phyloP scores from a whole-genome alignment of 2,797 vertebrate species.

The Apogon talboti region DNA sequence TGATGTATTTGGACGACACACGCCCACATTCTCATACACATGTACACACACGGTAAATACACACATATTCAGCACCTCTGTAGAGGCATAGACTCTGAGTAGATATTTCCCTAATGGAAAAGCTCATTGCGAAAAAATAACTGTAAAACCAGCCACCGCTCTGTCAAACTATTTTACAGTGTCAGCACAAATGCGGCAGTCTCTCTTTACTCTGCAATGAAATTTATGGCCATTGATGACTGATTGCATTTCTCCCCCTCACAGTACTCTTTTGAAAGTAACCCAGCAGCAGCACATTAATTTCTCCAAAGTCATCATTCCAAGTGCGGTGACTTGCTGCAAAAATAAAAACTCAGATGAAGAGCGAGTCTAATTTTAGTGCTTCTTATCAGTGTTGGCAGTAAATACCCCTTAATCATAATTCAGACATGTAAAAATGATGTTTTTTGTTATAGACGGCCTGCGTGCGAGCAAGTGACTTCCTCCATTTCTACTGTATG shows the following conservation, averaged over 20 bases:
- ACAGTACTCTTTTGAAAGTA: conserved; percentile 77
- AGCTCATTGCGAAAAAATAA: conserved; percentile 76
- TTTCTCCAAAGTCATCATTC: conserved; percentile 78
- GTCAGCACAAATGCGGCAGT: conserved; percentile 77
- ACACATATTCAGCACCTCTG: conserved; percentile 29
- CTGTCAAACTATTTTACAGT: conserved; percentile 77
- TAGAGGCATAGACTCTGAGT: conserved; percentile 33
- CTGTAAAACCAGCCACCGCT: conserved; percentile 72
- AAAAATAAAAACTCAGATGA: conserved; percentile 72
- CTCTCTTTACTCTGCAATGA: conserved; percentile 69
- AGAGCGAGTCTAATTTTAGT: conserved; percentile 65
- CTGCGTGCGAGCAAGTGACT: neutral
- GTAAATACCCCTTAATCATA: conserved; percentile 46
- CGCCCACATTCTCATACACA: conserved; percentile 8
- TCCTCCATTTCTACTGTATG: conserved; percentile 5
- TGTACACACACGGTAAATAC: conserved; percentile 15
- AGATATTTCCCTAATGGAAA: conserved; percentile 79
- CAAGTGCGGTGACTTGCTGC: conserved; percentile 69
- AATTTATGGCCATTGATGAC: conserved; percentile 80
- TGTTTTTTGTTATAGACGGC: conserved; percentile 1
- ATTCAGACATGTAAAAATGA: conserved; percentile 21
- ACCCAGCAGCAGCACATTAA: conserved; percentile 70
- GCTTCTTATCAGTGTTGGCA: conserved; percentile 43
- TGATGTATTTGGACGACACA: conserved; percentile 31
- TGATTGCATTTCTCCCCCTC: conserved; percentile 76